phyloP scores from a whole-genome alignment of 2,888 invertebrate genomes.

The Trissolcus japonicus region DNA sequence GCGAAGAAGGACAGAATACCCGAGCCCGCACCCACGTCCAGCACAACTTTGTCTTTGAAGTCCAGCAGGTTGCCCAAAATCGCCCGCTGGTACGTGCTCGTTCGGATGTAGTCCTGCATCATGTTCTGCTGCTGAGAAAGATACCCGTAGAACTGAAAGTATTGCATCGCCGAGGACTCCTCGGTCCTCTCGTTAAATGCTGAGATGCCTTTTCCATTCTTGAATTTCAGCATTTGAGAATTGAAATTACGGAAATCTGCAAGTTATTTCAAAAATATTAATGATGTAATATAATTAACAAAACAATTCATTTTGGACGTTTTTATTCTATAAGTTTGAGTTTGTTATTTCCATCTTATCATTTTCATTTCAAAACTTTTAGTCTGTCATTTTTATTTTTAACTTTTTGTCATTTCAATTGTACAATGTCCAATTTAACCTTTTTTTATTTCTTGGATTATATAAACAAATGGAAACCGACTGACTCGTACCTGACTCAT shows the following conservation, averaged over 20 bases:
- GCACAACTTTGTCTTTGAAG: slow-evolving; percentile 93
- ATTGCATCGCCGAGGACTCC: slow-evolving; percentile 98
- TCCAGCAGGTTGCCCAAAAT: slow-evolving; percentile 95
- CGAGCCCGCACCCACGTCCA: slow-evolving; percentile 99
- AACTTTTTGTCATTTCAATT: background rate
- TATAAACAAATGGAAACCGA: background rate
- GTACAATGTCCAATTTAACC: background rate
- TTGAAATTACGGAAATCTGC: slow-evolving; percentile 86
- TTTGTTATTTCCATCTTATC: background rate
- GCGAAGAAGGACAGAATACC: slow-evolving; percentile 98
- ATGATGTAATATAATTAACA: too few species aligned
- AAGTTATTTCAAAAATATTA: slow-evolving; percentile 5
- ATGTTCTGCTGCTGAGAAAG: slow-evolving; percentile 99
- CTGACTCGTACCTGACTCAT: slow-evolving; percentile 77
- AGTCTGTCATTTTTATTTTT: background rate
- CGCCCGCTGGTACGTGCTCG: slow-evolving; percentile 98
- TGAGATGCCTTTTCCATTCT: slow-evolving; percentile 85
- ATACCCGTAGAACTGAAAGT: slow-evolving; percentile 99
- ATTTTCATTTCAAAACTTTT: background rate
- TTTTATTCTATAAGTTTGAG: too few species aligned
- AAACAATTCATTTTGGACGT: too few species aligned
- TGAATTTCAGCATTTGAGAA: slow-evolving; percentile 84
- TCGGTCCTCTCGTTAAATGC: slow-evolving; percentile 97
- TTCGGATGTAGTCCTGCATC: slow-evolving; percentile 99
- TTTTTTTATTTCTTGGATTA: slow-evolving; percentile 1